Base-by-base conservation (phyloP, 1,140 invertebrate genomes). In the Papilio aristodemus region DNA sequence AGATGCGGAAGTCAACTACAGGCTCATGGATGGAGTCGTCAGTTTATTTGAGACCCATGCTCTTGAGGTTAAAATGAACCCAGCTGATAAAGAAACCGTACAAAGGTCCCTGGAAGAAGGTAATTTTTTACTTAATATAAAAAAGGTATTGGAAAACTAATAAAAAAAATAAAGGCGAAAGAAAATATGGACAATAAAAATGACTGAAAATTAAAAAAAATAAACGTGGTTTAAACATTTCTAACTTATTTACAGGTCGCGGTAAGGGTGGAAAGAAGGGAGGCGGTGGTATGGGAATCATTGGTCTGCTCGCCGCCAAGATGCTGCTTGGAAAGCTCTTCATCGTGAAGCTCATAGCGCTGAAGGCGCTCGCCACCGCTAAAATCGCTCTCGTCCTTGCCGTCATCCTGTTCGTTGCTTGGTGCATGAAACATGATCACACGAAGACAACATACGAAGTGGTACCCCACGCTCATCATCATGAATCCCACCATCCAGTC, bases 361-460 rank as follows among this genome's bases (percentile, higher is more conserved):
- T 91, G 17, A 91, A 91, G 58, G 89, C 89, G 0, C 71, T 90
- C n/a, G 87, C 87, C 0, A 90, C 87, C 19, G 89, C 86, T 8
- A 90, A 91, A 74, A 86, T 90, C 14, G 89, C 87, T 0, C 63
- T 91, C 1, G 84, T 90, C n/a, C 78, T 91, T 0, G 86, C 85
- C 6, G 85, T 85, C 46, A 84, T 91, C 22, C 86, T 91, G 37
- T 88, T 91, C 76, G 83, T 88, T 14, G 87, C 87, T 8, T 90
- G 79, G 74, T 90, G 87, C 67, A 66, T 91, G 72, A 91, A 91
- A 59, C 82, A 85, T 1, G 89, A 89, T n/a, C 85, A 86, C 46
- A 82, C 84, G 0, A 91, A 91, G 74, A 91, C 89, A 5, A 90
- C 87, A 0, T 91, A 91, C 59, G 89, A 91, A 68, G 89, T 91